Percentiles rank a stretch among this genome's conserved stretches.
Evolutionary conservation across 37 sponge, comb jelly and placozoan genomes (phyloP).

Genomic region (Dysidea cf. avara): DNA sequence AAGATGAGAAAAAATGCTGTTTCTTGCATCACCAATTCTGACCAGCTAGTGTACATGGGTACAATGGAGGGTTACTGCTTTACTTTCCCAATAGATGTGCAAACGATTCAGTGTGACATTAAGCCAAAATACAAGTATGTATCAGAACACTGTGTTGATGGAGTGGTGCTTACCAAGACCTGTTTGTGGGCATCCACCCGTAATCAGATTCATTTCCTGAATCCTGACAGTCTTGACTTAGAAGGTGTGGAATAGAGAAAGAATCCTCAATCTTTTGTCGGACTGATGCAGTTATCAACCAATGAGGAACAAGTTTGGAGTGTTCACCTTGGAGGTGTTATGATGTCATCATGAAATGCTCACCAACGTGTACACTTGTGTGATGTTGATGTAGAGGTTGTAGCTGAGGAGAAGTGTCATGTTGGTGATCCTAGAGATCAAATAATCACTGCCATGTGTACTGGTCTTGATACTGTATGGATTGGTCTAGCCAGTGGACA

Average conservation of each 20-base stretch:
- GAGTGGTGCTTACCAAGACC: slow-evolving; percentile 26
- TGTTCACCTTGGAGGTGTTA: slow-evolving; percentile 48
- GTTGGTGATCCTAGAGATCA: neutral
- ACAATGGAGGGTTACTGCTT: slow-evolving; percentile 77
- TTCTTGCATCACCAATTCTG: slow-evolving; percentile 52
- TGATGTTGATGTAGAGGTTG: slow-evolving; percentile 21
- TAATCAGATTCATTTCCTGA: slow-evolving; percentile 61
- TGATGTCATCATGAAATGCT: slow-evolving; percentile 70
- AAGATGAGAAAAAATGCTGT: slow-evolving; percentile 72
- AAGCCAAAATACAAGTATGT: slow-evolving; percentile 50
- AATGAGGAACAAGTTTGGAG: slow-evolving; percentile 67
- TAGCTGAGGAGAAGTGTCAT: neutral
- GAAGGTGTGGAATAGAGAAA: slow-evolving; percentile 38
- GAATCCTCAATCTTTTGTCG: slow-evolving; percentile 25
- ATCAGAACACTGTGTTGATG: slow-evolving; percentile 50
- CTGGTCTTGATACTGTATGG: slow-evolving; percentile 82
- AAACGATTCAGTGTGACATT: slow-evolving; percentile 25
- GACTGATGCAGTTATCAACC: slow-evolving; percentile 33
- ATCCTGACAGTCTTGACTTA: slow-evolving; percentile 42
- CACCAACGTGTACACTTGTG: slow-evolving; percentile 37
- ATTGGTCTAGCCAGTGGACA: slow-evolving; percentile 82
- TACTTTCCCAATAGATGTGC: slow-evolving; percentile 30
- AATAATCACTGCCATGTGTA: slow-evolving; percentile 66
- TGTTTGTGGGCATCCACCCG: slow-evolving; percentile 69
- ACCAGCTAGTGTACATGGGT: slow-evolving; percentile 48